Base-by-base conservation (phyloP, 2,888 invertebrate genomes). In the Lottia scabra region DNA sequence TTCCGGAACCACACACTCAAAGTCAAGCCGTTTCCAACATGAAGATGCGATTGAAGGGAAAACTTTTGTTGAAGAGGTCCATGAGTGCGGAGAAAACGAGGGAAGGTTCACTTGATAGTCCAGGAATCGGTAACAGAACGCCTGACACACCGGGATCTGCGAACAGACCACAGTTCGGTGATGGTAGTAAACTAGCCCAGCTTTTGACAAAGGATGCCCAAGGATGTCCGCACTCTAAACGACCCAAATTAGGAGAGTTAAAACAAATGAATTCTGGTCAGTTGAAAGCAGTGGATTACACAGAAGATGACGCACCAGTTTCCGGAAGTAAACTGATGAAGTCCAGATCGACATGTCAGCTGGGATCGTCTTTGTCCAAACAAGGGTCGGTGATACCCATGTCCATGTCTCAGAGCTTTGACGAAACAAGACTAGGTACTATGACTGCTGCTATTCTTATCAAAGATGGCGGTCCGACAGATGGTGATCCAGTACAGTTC, bases 61-160 rank as follows among this genome's bases (percentile, higher is more conserved):
- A 86, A 67, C 78, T 89, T 13, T 75, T 89, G 63, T 83, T 88
- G 86, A 88, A 86, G 71, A 79, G 88, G n/a, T 87, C 88, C 0
- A 76, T 87, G 70, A 88, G 88, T 78, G 78, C 84, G 13, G 86
- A 87, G 75, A 77, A 77, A 38, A 65, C 68, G 45, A 71, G 45
- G 13, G 48, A 48, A 23, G 30, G 45, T 13, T 63, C 63, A 16
- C 38, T 62, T 1, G 69, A 69, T 23, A 63, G 19, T 45, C n/a
- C 19, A 15, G 30, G 30, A 6, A 30, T 30, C 10, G 38, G 43
- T 26, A 19, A 12, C 65, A 30, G 38, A 44, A 44, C 65, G 16
- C 38, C 43, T 65, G 56, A 23, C 8, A 56, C 56, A 12, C 56
- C 56, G 8, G 23, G 19, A 8, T 23, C 56, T 2, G 10, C 56